Percentiles rank a stretch among this genome's conserved stretches.
phyloP scores from a whole-genome alignment of 1,140 invertebrate species.

The Homalodisca vitripennis region DNA sequence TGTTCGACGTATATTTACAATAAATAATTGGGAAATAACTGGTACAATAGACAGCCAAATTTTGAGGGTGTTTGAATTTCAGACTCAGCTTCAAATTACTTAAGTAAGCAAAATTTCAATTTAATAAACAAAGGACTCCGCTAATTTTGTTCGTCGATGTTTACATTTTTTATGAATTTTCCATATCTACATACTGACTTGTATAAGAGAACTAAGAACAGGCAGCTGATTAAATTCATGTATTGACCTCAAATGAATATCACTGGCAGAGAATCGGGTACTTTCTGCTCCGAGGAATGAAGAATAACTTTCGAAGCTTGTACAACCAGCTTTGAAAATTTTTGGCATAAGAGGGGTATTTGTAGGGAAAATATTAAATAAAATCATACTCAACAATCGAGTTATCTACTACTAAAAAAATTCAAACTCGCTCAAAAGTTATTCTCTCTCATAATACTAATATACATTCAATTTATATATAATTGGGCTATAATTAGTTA shows the following conservation, averaged over 20 bases:
- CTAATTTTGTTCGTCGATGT: no score
- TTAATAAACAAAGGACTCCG: no score
- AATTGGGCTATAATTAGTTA: slow-evolving; percentile 22
- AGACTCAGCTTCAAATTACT: no score
- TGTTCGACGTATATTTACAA: slow-evolving; percentile 6
- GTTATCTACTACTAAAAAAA: slow-evolving; percentile 1
- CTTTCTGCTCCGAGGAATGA: no score
- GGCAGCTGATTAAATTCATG: no score
- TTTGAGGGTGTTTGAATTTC: no score
- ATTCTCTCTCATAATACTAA: slow-evolving; percentile 19
- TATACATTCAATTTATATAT: slow-evolving; percentile 24
- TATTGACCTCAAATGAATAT: no score
- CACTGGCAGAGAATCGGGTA: no score
- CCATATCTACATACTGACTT: no score
- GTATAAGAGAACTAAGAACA: no score
- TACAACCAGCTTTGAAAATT: slow-evolving; percentile 21
- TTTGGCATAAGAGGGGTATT: neutral
- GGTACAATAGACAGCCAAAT: neutral
- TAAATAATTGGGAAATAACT: neutral
- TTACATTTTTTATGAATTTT: no score
- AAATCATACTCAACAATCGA: neutral
- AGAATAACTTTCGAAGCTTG: slow-evolving; percentile 19
- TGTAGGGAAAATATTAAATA: slow-evolving; percentile 11
- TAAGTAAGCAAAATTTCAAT: no score
- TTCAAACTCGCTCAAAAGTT: slow-evolving; percentile 12